phyloP scores from a whole-genome alignment of 2,888 invertebrate genomes.

The Monopis laevigella region DNA sequence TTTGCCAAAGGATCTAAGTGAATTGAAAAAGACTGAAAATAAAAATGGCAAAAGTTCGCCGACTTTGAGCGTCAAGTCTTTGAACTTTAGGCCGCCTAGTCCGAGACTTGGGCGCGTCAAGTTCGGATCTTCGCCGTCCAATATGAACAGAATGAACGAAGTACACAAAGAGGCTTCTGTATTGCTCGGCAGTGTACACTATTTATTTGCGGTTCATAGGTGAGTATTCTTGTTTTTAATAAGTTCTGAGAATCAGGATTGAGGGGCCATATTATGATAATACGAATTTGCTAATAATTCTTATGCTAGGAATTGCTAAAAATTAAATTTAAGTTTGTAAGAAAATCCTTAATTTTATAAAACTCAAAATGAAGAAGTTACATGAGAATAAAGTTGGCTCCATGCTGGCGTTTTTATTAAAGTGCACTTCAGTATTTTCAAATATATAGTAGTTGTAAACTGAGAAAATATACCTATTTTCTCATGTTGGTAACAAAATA shows the following conservation, averaged over 20 bases:
- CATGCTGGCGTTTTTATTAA: too few species aligned
- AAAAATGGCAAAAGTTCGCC: slow-evolving; percentile 30
- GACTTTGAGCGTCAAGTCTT: slow-evolving; percentile 33
- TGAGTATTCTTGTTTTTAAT: slow-evolving; percentile 17
- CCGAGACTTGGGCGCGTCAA: slow-evolving; percentile 28
- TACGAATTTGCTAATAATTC: too few species aligned
- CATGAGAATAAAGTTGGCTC: too few species aligned
- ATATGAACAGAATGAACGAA: slow-evolving; percentile 32
- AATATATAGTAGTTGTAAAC: too few species aligned
- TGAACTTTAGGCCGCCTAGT: slow-evolving; percentile 29
- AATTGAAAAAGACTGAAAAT: slow-evolving; percentile 15
- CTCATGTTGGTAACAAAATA: too few species aligned
- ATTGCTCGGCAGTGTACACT: slow-evolving; percentile 41
- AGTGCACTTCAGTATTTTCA: too few species aligned
- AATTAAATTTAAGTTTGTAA: too few species aligned
- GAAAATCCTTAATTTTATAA: too few species aligned
- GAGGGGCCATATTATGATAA: too few species aligned
- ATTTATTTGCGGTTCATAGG: slow-evolving; percentile 81
- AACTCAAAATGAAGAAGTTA: background rate
- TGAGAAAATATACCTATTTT: too few species aligned
- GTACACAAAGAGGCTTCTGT: slow-evolving; percentile 11
- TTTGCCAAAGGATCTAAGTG: slow-evolving; percentile 13
- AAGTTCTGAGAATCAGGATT: background rate
- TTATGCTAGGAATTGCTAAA: too few species aligned
- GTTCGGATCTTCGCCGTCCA: slow-evolving; percentile 39